Evolutionary conservation across 2,888 invertebrate genomes (phyloP), one percentile per base, ranked within the genome.

Genomic region (Protonemura montana): DNA sequence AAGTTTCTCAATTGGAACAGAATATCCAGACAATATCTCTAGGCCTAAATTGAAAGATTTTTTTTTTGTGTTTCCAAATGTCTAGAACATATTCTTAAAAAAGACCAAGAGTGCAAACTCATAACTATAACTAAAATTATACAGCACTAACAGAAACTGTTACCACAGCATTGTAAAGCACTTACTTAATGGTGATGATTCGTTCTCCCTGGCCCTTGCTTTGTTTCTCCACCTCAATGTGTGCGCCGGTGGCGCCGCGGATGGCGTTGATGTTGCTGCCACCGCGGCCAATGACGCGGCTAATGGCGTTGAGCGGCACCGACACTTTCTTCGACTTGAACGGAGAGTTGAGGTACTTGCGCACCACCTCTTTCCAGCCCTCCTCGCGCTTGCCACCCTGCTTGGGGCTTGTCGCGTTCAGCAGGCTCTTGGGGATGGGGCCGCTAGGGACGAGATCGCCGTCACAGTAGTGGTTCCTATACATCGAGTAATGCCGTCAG

Each of bases 251-350:
- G 85, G 98, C 97, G 87, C 97, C 97, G 87, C 99, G 94, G 90
- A 99, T 99, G 16, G 99, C 98, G 92, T 99, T 99, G 90, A 99
- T 99, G 92, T 99, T 99, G 92, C 96, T 97, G 84, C 99, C 99
- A 41, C 97, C 98, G 89, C 99, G 95, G 0, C 99, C 99, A 90
- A 99, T 99, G 85, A 99, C 98, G 86, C 99, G 94, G 87, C 98
- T 98, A 88, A 99, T 99, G 82, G 98, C 98, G 91, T 96, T 96
- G 29, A 98, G 95, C 86, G 98, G 98, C 87, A 99, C 98, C 25
- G 96, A 96, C 82, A 99, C 97, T 92, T 98, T 98, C 92, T 98
- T 98, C 89, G 96, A 95, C 21, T 96, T 95, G 89, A 92, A 92
- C 30, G 92, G 91, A n/a, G 92, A 92, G 88, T 92, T 92, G 90